Percentiles rank a stretch among this genome's conserved stretches.
Evolutionary conservation across 2,888 invertebrate species (phyloP).

Genomic region (Diaphora mendica): DNA sequence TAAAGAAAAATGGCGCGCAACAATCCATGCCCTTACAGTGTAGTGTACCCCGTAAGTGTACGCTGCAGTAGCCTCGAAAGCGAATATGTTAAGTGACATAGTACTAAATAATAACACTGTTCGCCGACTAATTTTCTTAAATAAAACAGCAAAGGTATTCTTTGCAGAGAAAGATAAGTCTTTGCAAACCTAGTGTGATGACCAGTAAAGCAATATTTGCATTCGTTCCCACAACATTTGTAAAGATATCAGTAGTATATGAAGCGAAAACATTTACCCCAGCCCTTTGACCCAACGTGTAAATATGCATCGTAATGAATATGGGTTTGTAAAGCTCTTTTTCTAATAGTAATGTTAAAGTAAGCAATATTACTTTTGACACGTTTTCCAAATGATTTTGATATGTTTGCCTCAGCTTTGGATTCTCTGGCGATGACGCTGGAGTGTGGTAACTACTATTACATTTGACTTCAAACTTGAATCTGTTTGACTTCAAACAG

Average conservation of each 20-base stretch:
- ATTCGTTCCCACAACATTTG: slow-evolving; percentile 58
- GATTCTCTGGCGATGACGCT: slow-evolving; percentile 61
- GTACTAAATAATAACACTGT: slow-evolving; percentile 63
- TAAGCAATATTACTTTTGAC: slow-evolving; percentile 44
- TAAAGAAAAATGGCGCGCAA: slow-evolving; percentile 63
- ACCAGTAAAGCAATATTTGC: slow-evolving; percentile 58
- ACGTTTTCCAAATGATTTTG: slow-evolving; percentile 46
- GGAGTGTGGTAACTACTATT: no score
- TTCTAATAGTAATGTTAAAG: slow-evolving; percentile 52
- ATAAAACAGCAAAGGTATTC: slow-evolving; percentile 57
- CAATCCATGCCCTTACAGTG: slow-evolving; percentile 52
- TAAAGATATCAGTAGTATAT: slow-evolving; percentile 62
- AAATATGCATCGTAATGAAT: slow-evolving; percentile 68
- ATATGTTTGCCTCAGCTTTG: slow-evolving; percentile 55
- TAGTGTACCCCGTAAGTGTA: no score
- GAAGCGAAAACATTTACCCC: slow-evolving; percentile 66
- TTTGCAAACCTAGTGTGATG: slow-evolving; percentile 61
- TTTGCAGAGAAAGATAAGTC: slow-evolving; percentile 66
- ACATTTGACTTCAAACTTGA: no score
- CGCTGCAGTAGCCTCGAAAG: slow-evolving; percentile 58
- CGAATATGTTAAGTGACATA: slow-evolving; percentile 54
- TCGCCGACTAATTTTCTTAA: slow-evolving; percentile 63
- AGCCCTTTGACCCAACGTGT: slow-evolving; percentile 64
- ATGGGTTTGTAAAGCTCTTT: slow-evolving; percentile 71
- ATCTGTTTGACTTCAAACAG: slow-evolving; percentile 30